Conservation (phyloP, 2,113 vertebrate species). For the Marmota flaviventris region DNA sequence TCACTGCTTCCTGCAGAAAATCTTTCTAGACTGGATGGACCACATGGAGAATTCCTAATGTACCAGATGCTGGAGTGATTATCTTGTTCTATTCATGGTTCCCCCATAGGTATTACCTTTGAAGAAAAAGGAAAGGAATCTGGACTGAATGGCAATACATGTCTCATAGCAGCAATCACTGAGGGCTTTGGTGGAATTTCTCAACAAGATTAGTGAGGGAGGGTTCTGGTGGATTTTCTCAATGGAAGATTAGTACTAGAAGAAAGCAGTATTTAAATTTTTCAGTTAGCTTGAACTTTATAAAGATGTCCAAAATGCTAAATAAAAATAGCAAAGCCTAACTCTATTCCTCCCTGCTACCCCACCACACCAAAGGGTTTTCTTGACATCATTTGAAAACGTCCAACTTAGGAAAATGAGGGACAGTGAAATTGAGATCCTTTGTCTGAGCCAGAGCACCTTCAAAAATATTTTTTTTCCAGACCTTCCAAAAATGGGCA, state of each 20-base stretch:
- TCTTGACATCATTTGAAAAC: background rate
- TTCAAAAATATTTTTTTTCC: background rate
- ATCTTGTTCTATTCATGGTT: background rate
- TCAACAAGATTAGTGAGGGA: background rate
- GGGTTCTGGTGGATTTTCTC: no score
- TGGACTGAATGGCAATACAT: background rate
- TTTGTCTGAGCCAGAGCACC: background rate
- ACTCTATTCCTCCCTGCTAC: background rate
- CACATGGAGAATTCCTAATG: background rate
- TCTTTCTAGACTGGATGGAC: background rate
- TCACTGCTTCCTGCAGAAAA: background rate
- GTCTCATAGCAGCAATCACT: background rate
- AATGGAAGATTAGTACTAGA: background rate
- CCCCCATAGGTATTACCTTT: background rate
- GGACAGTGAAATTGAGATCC: background rate
- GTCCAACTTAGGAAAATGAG: constrained; percentile 48
- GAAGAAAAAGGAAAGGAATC: background rate
- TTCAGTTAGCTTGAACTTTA: background rate
- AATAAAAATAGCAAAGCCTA: background rate
- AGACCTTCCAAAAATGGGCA: background rate
- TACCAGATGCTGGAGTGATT: background rate
- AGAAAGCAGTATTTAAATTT: background rate
- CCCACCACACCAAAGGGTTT: background rate
- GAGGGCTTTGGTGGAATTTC: background rate
- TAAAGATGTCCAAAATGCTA: background rate